Percentiles rank a stretch among this genome's conserved stretches.
These are phyloP conservation scores for Nemurella pictetii DNA, from an alignment of 2,888 invertebrate genomes.

Conservation along the genomic window DNA sequence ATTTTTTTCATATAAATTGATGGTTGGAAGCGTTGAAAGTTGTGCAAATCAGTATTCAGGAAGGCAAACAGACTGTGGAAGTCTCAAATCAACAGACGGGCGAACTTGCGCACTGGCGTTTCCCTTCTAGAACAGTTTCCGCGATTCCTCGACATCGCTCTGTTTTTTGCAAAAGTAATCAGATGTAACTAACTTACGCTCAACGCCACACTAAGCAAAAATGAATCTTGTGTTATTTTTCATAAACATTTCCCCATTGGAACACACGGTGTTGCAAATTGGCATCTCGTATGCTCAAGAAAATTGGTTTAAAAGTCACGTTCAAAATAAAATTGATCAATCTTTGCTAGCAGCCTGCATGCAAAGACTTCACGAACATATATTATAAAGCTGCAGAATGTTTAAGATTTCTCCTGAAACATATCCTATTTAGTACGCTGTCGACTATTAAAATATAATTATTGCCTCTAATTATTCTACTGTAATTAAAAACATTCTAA, in stretches of 20 bases:
- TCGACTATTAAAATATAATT: no score
- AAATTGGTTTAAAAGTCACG: not conserved
- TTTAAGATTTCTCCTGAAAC: no score
- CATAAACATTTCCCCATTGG: not conserved
- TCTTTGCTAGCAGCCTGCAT: no score
- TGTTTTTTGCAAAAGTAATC: not conserved
- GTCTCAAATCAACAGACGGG: not conserved
- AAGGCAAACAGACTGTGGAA: not conserved
- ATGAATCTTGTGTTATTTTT: constrained; percentile 14
- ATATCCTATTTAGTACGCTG: no score
- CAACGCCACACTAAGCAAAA: constrained; percentile 2
- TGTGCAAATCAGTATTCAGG: not conserved
- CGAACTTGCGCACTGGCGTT: not conserved
- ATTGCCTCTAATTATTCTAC: no score
- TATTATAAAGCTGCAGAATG: no score
- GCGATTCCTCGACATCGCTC: not conserved
- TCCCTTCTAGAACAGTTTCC: not conserved
- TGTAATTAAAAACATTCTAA: no score
- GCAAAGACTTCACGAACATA: no score
- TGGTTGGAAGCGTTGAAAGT: not conserved
- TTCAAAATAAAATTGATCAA: constrained; percentile 12
- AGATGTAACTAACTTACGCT: not conserved
- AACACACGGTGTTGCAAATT: constrained; percentile 2
- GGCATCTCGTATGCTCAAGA: constrained; percentile 6
- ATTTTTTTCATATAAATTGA: not conserved